phyloP scores from a whole-genome alignment of 2,888 invertebrate genomes.

The Listrodromus nycthemerus region DNA sequence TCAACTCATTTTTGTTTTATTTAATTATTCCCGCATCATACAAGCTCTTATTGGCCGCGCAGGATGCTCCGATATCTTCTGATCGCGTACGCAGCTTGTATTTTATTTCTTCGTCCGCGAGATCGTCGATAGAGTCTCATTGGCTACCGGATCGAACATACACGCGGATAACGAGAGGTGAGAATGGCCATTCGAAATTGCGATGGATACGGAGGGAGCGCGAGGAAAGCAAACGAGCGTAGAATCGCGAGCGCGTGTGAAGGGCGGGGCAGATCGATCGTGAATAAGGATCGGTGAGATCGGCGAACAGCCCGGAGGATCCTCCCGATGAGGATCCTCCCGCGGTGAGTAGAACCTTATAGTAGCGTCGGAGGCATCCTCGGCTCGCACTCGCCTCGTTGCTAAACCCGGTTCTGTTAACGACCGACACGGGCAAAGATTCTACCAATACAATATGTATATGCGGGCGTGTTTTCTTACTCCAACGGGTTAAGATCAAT shows the following conservation, averaged over 20 bases:
- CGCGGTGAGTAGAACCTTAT: slow-evolving; percentile 60
- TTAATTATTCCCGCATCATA: slow-evolving; percentile 10
- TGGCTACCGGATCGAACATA: slow-evolving; percentile 42
- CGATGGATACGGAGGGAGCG: slow-evolving; percentile 19
- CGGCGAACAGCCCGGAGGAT: slow-evolving; percentile 41
- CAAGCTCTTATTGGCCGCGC: slow-evolving; percentile 10
- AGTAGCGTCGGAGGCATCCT: slow-evolving; percentile 52
- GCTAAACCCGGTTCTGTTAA: slow-evolving; percentile 68
- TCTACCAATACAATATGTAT: slow-evolving; percentile 43
- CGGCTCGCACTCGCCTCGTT: slow-evolving; percentile 60
- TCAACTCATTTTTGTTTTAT: not conserved
- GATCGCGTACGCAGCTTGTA: slow-evolving; percentile 2
- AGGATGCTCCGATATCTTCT: slow-evolving; percentile 8
- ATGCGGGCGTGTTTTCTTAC: slow-evolving; percentile 60
- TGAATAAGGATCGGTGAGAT: slow-evolving; percentile 68
- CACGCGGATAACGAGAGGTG: slow-evolving; percentile 12
- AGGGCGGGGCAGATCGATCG: slow-evolving; percentile 69
- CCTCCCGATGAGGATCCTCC: slow-evolving; percentile 49
- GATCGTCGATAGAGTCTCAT: slow-evolving; percentile 20
- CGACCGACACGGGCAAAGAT: slow-evolving; percentile 61
- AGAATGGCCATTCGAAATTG: slow-evolving; percentile 41
- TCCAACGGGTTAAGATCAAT: slow-evolving; percentile 70
- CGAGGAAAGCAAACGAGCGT: slow-evolving; percentile 20
- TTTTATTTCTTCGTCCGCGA: slow-evolving; percentile 5
- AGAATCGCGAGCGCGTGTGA: slow-evolving; percentile 53